Percentiles rank a stretch among this genome's conserved stretches.
phyloP scores from a whole-genome alignment of 2,888 invertebrate genomes.

The Scelioninae gen. 1 region DNA sequence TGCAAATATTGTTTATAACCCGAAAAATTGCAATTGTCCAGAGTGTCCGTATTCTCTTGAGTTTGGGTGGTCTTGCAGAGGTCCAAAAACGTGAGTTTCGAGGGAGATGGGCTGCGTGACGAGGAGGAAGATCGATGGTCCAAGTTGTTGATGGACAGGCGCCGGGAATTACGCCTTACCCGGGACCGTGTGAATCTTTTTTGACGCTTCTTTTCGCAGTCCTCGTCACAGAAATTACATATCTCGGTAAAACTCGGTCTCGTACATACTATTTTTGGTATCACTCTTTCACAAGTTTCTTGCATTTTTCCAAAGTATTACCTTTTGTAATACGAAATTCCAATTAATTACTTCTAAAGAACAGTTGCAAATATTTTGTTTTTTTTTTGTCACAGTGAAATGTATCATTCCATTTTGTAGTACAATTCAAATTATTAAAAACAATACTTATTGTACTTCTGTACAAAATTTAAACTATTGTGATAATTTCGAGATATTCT shows the following conservation, averaged over 20 bases:
- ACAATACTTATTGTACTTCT: too few relatives aligned
- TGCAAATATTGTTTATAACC: conserved; percentile 92
- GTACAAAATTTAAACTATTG: too few relatives aligned
- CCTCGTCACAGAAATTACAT: conserved; percentile 70
- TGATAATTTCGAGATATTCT: too few relatives aligned
- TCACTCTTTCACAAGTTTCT: conserved; percentile 77
- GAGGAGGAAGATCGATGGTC: conserved; percentile 79
- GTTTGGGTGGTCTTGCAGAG: conserved; percentile 36
- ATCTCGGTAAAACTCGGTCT: conserved; percentile 77
- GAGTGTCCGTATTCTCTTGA: conserved; percentile 28
- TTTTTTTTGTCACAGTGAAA: conserved; percentile 19
- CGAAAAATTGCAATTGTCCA: conserved; percentile 71
- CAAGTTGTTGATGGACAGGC: conserved; percentile 72
- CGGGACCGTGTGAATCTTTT: conserved; percentile 74
- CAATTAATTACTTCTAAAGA: conserved; percentile 45
- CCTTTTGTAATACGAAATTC: conserved; percentile 58
- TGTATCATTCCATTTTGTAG: background rate
- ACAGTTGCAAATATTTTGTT: too few relatives aligned
- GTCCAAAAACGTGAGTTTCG: conserved; percentile 53
- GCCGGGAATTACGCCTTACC: conserved; percentile 73
- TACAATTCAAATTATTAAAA: too few relatives aligned
- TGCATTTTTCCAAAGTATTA: conserved; percentile 73
- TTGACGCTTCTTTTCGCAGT: conserved; percentile 69
- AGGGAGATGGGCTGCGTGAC: conserved; percentile 81
- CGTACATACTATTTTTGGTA: conserved; percentile 81